These are phyloP conservation scores for Leptoclinus maculatus DNA, from an alignment of 2,797 vertebrate genomes.

Conservation along the genomic window DNA sequence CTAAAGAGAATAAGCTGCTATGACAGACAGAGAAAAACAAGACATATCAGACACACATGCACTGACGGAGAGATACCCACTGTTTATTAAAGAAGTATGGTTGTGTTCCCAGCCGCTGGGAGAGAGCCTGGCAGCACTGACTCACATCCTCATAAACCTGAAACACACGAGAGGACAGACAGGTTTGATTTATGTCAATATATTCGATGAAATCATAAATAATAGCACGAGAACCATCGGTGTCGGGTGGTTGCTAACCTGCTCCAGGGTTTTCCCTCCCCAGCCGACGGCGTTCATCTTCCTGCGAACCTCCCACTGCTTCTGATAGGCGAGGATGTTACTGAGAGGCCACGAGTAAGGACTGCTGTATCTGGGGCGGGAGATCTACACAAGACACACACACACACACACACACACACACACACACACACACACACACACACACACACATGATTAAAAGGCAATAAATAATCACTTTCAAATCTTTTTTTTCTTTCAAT, in stretches of 20 bases:
- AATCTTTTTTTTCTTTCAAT: neutral
- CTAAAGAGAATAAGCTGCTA: neutral
- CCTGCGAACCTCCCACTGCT: slow-evolving; percentile 94
- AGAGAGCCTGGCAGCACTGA: slow-evolving; percentile 97
- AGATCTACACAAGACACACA: slow-evolving; percentile 84
- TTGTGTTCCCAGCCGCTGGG: slow-evolving; percentile 95
- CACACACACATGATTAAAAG: neutral
- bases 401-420: neutral
- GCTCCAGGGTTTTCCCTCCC: slow-evolving; percentile 92
- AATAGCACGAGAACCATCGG: neutral
- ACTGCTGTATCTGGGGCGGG: slow-evolving; percentile 92
- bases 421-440: neutral
- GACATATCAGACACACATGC: slow-evolving; percentile 23
- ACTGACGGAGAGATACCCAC: slow-evolving; percentile 78
- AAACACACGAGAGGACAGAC: slow-evolving; percentile 14
- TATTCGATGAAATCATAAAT: neutral
- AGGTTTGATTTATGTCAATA: neutral
- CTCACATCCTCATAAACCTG: slow-evolving; percentile 97
- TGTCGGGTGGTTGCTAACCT: slow-evolving; percentile 83
- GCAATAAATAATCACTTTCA: neutral
- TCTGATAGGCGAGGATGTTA: slow-evolving; percentile 94
- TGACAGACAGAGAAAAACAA: neutral
- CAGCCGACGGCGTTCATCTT: slow-evolving; percentile 98
- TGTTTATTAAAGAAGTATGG: slow-evolving; percentile 97
- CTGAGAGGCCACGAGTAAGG: slow-evolving; percentile 98